phyloP scores from a whole-genome alignment of 2,888 invertebrate genomes.

The Leptothorax acervorum region DNA sequence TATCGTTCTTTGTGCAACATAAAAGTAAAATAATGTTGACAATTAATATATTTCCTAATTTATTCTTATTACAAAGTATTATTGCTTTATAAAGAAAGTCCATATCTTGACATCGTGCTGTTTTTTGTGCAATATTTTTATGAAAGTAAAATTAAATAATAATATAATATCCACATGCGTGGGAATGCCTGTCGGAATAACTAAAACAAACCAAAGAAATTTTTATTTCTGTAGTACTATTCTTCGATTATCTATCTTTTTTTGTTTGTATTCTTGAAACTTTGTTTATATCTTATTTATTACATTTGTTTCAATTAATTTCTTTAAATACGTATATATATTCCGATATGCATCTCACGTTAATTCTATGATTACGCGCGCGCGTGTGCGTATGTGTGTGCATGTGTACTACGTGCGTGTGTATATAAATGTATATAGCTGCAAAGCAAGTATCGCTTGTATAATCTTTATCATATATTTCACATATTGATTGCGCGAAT shows the following conservation, averaged over 20 bases:
- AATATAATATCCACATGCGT: neutral
- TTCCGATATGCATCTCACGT: neutral
- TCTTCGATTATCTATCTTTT: neutral
- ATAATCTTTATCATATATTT: slow-evolving; percentile 29
- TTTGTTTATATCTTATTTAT: neutral
- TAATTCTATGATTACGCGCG: neutral
- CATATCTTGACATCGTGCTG: slow-evolving; percentile 6
- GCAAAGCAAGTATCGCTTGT: slow-evolving; percentile 4
- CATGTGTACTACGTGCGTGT: too few relatives aligned
- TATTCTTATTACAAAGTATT: slow-evolving; percentile 44
- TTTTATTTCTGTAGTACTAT: neutral
- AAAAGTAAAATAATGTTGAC: slow-evolving; percentile 25
- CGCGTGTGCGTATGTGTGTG: neutral
- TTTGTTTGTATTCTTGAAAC: neutral
- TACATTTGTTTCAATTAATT: neutral
- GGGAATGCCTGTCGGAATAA: neutral
- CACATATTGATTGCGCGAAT: slow-evolving; percentile 11
- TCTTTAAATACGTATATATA: neutral
- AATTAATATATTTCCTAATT: slow-evolving; percentile 28
- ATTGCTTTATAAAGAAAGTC: slow-evolving; percentile 25
- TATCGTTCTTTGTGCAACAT: slow-evolving; percentile 14
- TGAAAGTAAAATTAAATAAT: slow-evolving; percentile 4
- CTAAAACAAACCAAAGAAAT: neutral
- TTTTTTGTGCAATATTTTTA: slow-evolving; percentile 38
- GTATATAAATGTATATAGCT: neutral